phyloP scores from a whole-genome alignment of 64 coral and sea anemone species.

The Pocillopora damicornis region DNA sequence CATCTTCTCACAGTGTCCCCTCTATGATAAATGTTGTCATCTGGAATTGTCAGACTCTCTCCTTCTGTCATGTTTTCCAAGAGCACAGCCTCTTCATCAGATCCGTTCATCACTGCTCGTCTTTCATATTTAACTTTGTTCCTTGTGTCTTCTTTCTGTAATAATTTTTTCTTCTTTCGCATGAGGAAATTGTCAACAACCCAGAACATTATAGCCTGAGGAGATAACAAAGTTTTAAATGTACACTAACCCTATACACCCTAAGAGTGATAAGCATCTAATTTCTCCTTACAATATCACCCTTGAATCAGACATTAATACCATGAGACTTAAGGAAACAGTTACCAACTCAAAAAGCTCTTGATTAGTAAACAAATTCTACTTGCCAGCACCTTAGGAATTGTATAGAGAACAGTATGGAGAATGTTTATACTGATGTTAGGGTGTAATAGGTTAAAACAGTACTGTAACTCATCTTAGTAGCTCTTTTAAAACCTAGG shows the following conservation, averaged over 20 bases:
- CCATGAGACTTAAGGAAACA: too few species aligned
- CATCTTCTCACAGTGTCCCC: constrained; percentile 18
- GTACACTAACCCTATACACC: not conserved
- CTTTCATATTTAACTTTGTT: constrained; percentile 81
- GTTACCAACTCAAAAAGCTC: too few species aligned
- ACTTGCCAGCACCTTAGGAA: too few species aligned
- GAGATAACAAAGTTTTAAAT: not conserved
- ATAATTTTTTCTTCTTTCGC: constrained; percentile 78
- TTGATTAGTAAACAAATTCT: too few species aligned
- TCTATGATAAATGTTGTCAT: constrained; percentile 13
- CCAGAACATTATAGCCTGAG: constrained; percentile 95
- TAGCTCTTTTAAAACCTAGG: too few species aligned
- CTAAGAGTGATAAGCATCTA: not conserved
- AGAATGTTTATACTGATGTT: too few species aligned
- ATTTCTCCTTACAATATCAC: too few species aligned
- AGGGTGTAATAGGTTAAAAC: too few species aligned
- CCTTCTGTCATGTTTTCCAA: constrained; percentile 64
- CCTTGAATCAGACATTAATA: too few species aligned
- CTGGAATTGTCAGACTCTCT: constrained; percentile 9
- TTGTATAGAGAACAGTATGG: too few species aligned
- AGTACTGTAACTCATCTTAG: too few species aligned
- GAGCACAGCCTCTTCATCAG: constrained; percentile 74
- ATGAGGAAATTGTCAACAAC: constrained; percentile 97
- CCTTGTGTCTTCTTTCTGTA: constrained; percentile 47
- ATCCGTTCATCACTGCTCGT: constrained; percentile 32